Conservation (phyloP, 2,888 invertebrate species). For the Alloplasta piceator region DNA sequence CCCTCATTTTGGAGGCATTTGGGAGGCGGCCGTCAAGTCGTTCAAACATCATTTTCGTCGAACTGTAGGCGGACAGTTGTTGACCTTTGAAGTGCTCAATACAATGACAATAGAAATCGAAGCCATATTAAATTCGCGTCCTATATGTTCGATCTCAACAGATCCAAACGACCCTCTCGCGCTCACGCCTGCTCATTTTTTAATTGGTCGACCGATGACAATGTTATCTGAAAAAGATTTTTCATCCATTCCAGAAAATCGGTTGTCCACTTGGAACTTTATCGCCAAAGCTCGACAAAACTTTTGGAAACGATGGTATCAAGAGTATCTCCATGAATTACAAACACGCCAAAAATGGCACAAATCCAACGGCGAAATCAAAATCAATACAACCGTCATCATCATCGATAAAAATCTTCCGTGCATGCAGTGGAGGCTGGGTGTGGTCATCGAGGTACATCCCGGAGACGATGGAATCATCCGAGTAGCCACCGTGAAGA, state of each 20-base stretch:
- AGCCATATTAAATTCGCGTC: no score
- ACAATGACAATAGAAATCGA: no score
- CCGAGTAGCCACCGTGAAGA: constrained; percentile 68
- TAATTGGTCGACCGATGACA: constrained; percentile 69
- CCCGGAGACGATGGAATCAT: constrained; percentile 70
- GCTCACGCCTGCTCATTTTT: no score
- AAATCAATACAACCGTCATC: constrained; percentile 67
- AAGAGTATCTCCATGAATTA: constrained; percentile 69
- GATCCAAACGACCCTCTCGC: constrained; percentile 61
- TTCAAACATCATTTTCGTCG: constrained; percentile 62
- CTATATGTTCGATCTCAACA: constrained; percentile 47
- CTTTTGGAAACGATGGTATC: constrained; percentile 69
- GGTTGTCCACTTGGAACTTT: no score
- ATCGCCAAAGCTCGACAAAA: constrained; percentile 67
- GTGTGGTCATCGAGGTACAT: constrained; percentile 63
- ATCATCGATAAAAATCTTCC: constrained; percentile 66
- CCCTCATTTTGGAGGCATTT: constrained; percentile 62
- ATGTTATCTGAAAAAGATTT: constrained; percentile 63
- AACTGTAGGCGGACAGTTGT: constrained; percentile 15
- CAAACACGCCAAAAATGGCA: constrained; percentile 72
- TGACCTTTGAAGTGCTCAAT: constrained; percentile 52
- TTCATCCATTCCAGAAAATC: constrained; percentile 64
- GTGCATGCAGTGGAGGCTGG: constrained; percentile 68
- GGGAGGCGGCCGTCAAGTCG: constrained; percentile 60
- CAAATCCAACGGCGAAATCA: constrained; percentile 35